phyloP scores from a whole-genome alignment of 2,888 invertebrate genomes.

The Caenorhabditis sinica region DNA sequence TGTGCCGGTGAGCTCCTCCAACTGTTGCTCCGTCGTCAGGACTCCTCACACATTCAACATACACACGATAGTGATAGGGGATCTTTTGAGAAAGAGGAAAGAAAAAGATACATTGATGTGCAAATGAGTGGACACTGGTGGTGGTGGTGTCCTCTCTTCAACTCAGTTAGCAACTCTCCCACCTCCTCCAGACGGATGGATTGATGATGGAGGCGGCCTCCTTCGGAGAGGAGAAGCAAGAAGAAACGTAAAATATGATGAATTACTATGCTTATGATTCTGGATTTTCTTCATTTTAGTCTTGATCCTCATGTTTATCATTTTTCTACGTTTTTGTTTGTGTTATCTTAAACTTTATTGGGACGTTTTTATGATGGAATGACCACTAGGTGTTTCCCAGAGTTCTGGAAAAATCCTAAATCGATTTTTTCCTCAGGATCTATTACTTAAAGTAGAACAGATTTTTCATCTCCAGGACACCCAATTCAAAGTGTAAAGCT shows the following conservation, averaged over 20 bases:
- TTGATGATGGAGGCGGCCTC: neutral
- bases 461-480: too few species aligned
- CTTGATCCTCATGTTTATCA: too few species aligned
- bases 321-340: neutral
- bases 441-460: too few species aligned
- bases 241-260: conserved; percentile 52
- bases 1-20: conserved; percentile 38
- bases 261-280: conserved; percentile 25
- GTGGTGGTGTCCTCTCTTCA: conserved; percentile 24
- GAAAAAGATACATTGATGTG: conserved; percentile 48
- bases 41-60: conserved; percentile 55
- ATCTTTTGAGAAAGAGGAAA: neutral
- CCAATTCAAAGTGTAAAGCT: too few species aligned
- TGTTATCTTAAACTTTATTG: neutral
- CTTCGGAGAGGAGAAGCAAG: neutral
- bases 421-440: too few species aligned
- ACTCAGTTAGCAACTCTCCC: too few species aligned
- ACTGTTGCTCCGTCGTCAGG: too few species aligned
- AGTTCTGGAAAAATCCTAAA: too few species aligned
- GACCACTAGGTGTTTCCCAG: too few species aligned
- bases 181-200: conserved; percentile 9
- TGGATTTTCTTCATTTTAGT: conserved; percentile 5
- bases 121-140: conserved; percentile 24
- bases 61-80: conserved; percentile 27
- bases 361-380: neutral